A percentile compares a stretch with the other conserved stretches of the same genome.
Conservation (phyloP, 2,888 invertebrate species). For the Zele albiditarsus region DNA sequence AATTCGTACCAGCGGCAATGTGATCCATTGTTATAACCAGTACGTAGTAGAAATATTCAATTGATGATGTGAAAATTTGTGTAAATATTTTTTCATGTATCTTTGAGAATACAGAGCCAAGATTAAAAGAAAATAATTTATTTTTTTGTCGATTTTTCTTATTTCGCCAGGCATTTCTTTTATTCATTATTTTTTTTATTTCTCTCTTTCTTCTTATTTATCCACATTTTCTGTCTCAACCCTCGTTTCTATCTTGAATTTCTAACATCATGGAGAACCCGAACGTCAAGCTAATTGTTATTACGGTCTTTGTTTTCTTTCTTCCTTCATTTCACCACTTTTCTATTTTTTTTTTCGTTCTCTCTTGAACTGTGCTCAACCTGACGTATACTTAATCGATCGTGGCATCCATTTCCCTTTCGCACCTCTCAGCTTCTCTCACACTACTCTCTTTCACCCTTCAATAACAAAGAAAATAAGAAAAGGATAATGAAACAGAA, state of each 20-base stretch:
- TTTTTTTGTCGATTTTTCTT: too few relatives aligned
- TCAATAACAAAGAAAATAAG: neutral
- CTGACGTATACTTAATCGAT: constrained; percentile 53
- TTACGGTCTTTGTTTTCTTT: constrained; percentile 46
- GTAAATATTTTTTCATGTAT: too few relatives aligned
- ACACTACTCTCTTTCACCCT: neutral
- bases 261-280: constrained; percentile 15
- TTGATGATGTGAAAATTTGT: too few relatives aligned
- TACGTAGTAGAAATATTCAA: too few relatives aligned
- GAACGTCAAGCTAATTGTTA: constrained; percentile 47
- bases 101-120: too few relatives aligned
- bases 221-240: neutral
- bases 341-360: constrained; percentile 12
- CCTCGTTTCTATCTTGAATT: constrained; percentile 3
- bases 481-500: neutral
- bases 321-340: constrained; percentile 5
- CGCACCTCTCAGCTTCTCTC: constrained; percentile 6
- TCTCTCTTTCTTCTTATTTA: neutral
- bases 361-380: constrained; percentile 20
- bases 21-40: too few relatives aligned
- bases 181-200: neutral
- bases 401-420: constrained; percentile 45
- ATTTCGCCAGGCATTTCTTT: neutral
- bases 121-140: too few relatives aligned
- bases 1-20: too few relatives aligned